Conservation (phyloP, 2,888 invertebrate genomes). For the Eurytoma californica region DNA sequence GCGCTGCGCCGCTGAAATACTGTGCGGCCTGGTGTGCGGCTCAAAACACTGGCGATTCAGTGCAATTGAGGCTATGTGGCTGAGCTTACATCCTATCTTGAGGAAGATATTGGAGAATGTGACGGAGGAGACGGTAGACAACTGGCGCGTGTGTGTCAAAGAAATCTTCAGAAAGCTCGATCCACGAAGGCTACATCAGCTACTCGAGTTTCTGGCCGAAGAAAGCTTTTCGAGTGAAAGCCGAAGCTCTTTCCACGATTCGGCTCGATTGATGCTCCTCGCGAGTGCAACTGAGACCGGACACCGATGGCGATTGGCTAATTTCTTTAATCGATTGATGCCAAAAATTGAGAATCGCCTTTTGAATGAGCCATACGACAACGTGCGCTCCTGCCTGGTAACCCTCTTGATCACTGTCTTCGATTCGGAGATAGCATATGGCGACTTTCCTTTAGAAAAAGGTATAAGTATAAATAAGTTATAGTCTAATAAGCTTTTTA, state of each 20-base stretch:
- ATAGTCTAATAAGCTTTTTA: no score
- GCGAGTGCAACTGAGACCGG: conserved; percentile 82
- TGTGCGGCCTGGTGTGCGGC: conserved; percentile 87
- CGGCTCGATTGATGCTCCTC: conserved; percentile 83
- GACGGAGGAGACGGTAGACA: conserved; percentile 83
- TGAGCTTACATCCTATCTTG: conserved; percentile 80
- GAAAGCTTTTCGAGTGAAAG: conserved; percentile 77
- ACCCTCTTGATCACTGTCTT: conserved; percentile 79
- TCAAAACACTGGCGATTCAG: conserved; percentile 87
- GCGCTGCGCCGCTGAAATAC: conserved; percentile 88
- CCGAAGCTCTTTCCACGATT: conserved; percentile 79
- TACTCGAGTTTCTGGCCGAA: conserved; percentile 82
- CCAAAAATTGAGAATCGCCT: conserved; percentile 76
- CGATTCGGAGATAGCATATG: conserved; percentile 76
- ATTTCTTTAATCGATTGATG: conserved; percentile 80
- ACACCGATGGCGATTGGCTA: conserved; percentile 86
- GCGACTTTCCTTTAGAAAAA: no score
- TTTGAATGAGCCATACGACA: conserved; percentile 88
- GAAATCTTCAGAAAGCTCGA: conserved; percentile 83
- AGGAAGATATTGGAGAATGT: conserved; percentile 81
- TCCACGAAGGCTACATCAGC: conserved; percentile 80
- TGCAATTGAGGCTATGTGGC: conserved; percentile 80
- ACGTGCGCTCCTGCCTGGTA: conserved; percentile 87
- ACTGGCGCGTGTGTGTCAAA: conserved; percentile 85
- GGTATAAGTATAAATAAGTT: no score